Base-by-base conservation (phyloP, 2,113 vertebrate species). In the Cyanoliseus patagonus region DNA sequence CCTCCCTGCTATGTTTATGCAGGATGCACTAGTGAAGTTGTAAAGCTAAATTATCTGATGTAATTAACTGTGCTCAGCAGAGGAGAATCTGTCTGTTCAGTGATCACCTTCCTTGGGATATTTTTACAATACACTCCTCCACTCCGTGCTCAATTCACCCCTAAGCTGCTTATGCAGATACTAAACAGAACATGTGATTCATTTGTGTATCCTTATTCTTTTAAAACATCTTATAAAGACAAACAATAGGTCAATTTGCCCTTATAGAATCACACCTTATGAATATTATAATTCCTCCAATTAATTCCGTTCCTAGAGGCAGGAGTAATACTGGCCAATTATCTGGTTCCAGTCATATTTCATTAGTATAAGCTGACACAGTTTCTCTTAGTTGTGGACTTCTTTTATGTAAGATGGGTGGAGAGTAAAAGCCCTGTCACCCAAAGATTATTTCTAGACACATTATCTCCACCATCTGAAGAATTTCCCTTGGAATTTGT, bases 221-320 rank as follows among this genome's bases (percentile, higher is more conserved):
- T 86, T 72, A 69, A 85, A 92, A 93, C 51, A 74, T 73, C 75
- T 78, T 64, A 94, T 75, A 90, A 93, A 93, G 67, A 83, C 37
- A 87, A 88, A 44, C 78, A 94, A 86, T 57, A 93, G 92, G 80
- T 94, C 83, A 73, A 17, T 76, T 59, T 94, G 55, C 19, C 67
- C 67, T 85, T 19, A 13, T 42, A 52, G 80, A 93, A 95, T 79
- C 0, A 1, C 49, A 87, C 44, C 53, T 87, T 67, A 90, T 13
- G 91, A 96, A 82, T n/a, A 59, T 66, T 81, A 9, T 72, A 91
- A 94, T 87, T 94, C 77, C 53, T 85, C 81, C 5, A 27, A 55
- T 86, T 94, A 92, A 94, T 83, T 81, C 77, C 13, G 1, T 42
- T 88, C 59, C 92, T 73, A 82, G 37, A 93, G 70, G 66, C 31